phyloP scores from a whole-genome alignment of 1,140 invertebrate genomes.

The Heliconius eleuchia region DNA sequence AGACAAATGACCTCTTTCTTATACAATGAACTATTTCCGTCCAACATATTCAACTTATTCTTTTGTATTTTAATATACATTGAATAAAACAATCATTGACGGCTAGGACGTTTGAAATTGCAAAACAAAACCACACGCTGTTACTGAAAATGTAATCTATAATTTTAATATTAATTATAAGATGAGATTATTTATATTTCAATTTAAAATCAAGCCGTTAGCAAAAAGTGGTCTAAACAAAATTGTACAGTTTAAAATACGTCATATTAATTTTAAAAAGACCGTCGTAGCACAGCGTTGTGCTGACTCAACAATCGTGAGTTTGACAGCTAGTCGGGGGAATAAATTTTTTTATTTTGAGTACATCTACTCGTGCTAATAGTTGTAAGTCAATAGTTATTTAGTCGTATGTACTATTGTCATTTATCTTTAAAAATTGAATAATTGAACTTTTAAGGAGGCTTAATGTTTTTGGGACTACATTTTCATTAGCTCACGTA shows the following conservation, averaged over 20 bases:
- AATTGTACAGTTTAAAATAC: not conserved
- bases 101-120: not conserved
- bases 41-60: not conserved
- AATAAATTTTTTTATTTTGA: too few species aligned
- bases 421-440: not conserved
- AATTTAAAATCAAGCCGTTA: not conserved
- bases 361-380: too few species aligned
- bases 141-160: constrained; percentile 7
- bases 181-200: not conserved
- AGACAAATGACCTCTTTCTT: not conserved
- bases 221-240: not conserved
- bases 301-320: too few species aligned
- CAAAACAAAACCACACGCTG: not conserved
- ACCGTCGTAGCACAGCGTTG: too few species aligned
- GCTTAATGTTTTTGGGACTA: not conserved
- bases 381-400: not conserved
- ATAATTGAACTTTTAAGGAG: not conserved
- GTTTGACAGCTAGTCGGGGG: too few species aligned
- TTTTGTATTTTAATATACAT: not conserved
- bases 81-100: not conserved
- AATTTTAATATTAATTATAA: not conserved
- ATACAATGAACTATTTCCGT: not conserved
- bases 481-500: constrained; percentile 23
- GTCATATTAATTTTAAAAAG: not conserved
- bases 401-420: not conserved